These are phyloP conservation scores for Melipona quadrifasciata DNA, from an alignment of 1,140 invertebrate genomes.

Conservation along the genomic window DNA sequence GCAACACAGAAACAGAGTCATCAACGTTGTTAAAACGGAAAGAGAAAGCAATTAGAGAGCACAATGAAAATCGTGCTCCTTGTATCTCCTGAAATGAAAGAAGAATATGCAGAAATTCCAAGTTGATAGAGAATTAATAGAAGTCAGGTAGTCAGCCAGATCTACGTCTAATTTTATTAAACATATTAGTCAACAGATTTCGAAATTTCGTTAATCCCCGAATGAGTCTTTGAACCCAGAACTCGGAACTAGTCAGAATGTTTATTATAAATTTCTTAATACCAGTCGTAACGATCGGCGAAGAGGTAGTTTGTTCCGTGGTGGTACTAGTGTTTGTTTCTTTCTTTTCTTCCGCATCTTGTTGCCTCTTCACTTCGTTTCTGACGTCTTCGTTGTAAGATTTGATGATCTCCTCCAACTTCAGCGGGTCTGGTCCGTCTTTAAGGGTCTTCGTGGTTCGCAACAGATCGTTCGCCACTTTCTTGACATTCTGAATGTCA, in stretches of 20 bases:
- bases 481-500: slow-evolving; percentile 70
- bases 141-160: not conserved
- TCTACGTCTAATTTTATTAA: slow-evolving; percentile 52
- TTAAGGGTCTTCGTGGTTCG: slow-evolving; percentile 72
- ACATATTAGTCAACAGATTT: slow-evolving; percentile 64
- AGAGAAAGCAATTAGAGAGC: not conserved
- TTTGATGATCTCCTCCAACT: slow-evolving; percentile 77
- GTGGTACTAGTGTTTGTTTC: slow-evolving; percentile 56
- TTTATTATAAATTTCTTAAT: slow-evolving; percentile 75
- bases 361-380: slow-evolving; percentile 79
- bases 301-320: slow-evolving; percentile 67
- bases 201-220: slow-evolving; percentile 68
- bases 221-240: slow-evolving; percentile 69
- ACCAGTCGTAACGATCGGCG: slow-evolving; percentile 67
- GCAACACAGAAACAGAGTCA: slow-evolving; percentile 8
- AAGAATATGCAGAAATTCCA: not conserved
- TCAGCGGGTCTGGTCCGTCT: slow-evolving; percentile 79
- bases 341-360: slow-evolving; percentile 60
- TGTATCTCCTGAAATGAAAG: not conserved
- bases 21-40: not conserved
- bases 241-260: slow-evolving; percentile 69
- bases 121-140: not conserved
- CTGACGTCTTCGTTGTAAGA: slow-evolving; percentile 75
- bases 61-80: not conserved
- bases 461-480: slow-evolving; percentile 74